Base-by-base conservation (phyloP, 2,113 vertebrate species). In the Opisthocomus hoazin region DNA sequence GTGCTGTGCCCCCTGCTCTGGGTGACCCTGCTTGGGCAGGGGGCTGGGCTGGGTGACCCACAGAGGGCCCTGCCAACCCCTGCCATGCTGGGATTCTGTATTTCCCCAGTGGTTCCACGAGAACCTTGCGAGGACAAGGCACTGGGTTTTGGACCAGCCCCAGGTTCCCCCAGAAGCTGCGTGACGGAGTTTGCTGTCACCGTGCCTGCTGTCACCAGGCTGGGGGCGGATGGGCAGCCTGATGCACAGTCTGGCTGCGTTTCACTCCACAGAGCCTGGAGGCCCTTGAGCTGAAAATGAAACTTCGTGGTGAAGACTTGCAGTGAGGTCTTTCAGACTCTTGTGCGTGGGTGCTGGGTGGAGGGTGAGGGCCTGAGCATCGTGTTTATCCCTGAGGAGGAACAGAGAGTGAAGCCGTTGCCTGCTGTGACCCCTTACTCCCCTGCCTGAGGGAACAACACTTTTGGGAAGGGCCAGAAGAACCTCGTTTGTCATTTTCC, bases 171-270 rank as follows among this genome's bases (percentile, higher is more conserved):
- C 58, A 71, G 46, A 22, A 54, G 48, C 32, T 14, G 21, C 0
- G 1, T 45, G 54, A 30, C 34, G 15, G 54, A 48, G 14, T 41
- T 63, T 85, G 54, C 57, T 20, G 8, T 37, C 9, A 37, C 43
- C 18, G 63, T 46, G 32, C 24, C 56, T 75, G 30, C 57, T 70
- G 1, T 27, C n/a, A n/a, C n/a, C n/a, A n/a, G n/a, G 15, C 39
- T 39, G 2, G 34, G 34, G 36, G 15, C 15, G 19, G 45, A 17
- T 30, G 30, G 15, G 6, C 24, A 16, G 15, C 29, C 30, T 51
- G 22, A 12, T 22, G 39, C 0, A 2, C 19, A 6, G 5, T 17
- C 41, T 15, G 5, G 26, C 56, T 71, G 23, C 0, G 3, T 26
- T 45, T 56, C 6, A 5, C 46, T 39, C 41, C 24, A 56, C n/a